Conservation (phyloP, 2,113 vertebrate species). For the Naja naja region DNA sequence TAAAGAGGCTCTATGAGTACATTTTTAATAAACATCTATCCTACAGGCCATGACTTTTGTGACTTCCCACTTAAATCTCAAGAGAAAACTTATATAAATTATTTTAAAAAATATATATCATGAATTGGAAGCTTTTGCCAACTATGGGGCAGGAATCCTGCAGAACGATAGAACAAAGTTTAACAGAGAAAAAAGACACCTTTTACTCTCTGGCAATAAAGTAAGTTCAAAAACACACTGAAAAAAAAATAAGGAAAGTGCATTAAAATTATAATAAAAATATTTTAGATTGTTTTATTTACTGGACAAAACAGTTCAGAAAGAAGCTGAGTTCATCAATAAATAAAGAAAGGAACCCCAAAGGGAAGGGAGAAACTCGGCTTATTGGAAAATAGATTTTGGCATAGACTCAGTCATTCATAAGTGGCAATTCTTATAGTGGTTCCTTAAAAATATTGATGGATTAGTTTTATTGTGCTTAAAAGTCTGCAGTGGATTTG, state of each 20-base stretch:
- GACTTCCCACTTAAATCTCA: not conserved
- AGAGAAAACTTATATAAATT: not conserved
- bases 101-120: not conserved
- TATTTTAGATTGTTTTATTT: not conserved
- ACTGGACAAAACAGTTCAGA: not conserved
- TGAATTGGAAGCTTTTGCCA: not conserved
- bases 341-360: not conserved
- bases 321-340: not conserved
- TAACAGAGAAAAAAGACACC: not conserved
- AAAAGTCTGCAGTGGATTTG: constrained; percentile 40
- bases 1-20: not conserved
- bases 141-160: not conserved
- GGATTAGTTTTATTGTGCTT: constrained; percentile 33
- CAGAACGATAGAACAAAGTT: not conserved
- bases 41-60: not conserved
- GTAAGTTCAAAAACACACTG: not conserved
- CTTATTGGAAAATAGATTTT: not conserved
- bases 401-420: constrained; percentile 10
- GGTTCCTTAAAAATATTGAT: constrained; percentile 4
- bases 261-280: constrained; percentile 37
- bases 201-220: not conserved
- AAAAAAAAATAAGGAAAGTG: constrained; percentile 24
- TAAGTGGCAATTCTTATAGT: not conserved
- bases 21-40: not conserved
- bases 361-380: not conserved